Evolutionary conservation across 92 coral and sea anemone genomes (phyloP).

Genomic region (Blastomussa wellsi): DNA sequence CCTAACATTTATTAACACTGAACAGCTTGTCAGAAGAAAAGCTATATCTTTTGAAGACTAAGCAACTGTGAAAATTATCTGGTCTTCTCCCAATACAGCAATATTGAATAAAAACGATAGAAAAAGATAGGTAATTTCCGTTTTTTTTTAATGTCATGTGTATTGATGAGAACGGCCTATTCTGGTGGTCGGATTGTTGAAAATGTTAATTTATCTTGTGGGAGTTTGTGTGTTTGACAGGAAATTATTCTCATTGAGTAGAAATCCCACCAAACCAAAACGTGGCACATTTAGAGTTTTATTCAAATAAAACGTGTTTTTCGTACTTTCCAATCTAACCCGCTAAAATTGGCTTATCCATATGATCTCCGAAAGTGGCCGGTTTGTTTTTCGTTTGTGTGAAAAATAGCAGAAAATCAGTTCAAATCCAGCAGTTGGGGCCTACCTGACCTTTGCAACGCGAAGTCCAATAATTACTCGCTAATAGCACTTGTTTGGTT

Average conservation of each 20-base stretch:
- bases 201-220: background rate
- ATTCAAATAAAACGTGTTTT: background rate
- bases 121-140: background rate
- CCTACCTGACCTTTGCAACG: background rate
- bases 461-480: background rate
- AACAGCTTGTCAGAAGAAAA: background rate
- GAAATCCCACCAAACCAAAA: background rate
- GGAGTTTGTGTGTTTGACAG: background rate
- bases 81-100: background rate
- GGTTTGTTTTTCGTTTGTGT: background rate
- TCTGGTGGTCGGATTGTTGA: background rate
- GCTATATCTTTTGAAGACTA: background rate
- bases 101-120: background rate
- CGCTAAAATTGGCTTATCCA: background rate
- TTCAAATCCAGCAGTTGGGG: no score
- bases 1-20: background rate
- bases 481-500: slow-evolving; percentile 6
- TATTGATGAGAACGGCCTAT: background rate
- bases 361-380: background rate
- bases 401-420: no score
- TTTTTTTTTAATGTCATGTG: background rate
- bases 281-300: background rate
- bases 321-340: background rate
- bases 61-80: background rate
- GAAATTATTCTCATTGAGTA: background rate